Base-by-base conservation (phyloP, 2,113 vertebrate species). In the Sciurus niger region DNA sequence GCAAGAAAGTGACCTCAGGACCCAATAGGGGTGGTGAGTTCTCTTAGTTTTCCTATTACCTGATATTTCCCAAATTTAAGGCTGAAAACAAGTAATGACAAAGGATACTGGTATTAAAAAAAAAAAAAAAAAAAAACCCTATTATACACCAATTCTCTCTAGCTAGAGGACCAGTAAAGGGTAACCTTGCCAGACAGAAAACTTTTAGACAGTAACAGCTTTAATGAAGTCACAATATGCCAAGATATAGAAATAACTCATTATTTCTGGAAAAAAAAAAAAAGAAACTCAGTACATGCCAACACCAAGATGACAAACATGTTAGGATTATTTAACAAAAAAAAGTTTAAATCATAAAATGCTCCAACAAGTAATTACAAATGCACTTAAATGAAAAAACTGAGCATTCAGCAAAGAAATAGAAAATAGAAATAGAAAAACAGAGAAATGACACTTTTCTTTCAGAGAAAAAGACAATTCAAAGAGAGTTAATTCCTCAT, bases 351-450 rank as follows among this genome's bases (percentile, higher is more conserved):
- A 55, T 1, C 55, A 55, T 46, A 82, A 94, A 89, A 83, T 82
- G 13, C 10, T 65, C 83, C 55, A 89, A 79, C 11, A 79, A 72
- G 28, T 63, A n/a, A 73, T 60, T 88, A 40, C 10, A 74, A 82
- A 73, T 24, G 53, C 6, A 40, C 53, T 40, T 63, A 82, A 76
- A 60, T 16, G 1, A 65, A 70, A 37, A 65, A 28, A 51, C 2
- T 46, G 25, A 73, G 6, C 10, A 30, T 72, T 89, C 25, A 74
- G 28, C 10, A 40, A 88, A 78, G 51, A 79, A 79, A 65, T 48
- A 85, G 4, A 67, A 79, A 95, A 86, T 30, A 86, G 51, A 79
- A 79, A 65, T 48, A 85, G 6, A 67, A 79, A 95, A 86, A 55
- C 51, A 91, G 28, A 34, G 25, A 95, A 91, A 79, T 43, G 14